These are phyloP conservation scores for Pseudomyrmex gracilis DNA, from an alignment of 1,140 invertebrate species.

Conservation along the genomic window DNA sequence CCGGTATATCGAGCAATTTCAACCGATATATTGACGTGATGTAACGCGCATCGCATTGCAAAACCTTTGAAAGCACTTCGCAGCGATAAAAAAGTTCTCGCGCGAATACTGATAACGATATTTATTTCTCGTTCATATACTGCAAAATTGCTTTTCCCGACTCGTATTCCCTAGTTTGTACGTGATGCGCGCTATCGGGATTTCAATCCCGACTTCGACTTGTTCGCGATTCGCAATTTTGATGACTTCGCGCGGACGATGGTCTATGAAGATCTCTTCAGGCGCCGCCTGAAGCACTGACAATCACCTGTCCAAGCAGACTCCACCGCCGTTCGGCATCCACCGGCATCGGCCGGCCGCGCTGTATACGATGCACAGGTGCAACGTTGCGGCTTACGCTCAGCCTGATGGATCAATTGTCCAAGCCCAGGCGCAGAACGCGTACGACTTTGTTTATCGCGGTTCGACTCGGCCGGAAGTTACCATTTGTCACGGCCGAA, in stretches of 20 bases:
- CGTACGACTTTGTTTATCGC: slow-evolving; percentile 54
- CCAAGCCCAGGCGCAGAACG: slow-evolving; percentile 55
- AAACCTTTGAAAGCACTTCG: neutral
- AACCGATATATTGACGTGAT: neutral
- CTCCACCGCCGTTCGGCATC: slow-evolving; percentile 64
- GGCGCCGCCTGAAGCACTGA: slow-evolving; percentile 80
- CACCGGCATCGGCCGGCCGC: slow-evolving; percentile 35
- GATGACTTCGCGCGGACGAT: slow-evolving; percentile 43
- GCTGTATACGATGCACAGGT: slow-evolving; percentile 71
- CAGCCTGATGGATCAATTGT: slow-evolving; percentile 79
- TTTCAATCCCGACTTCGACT: slow-evolving; percentile 31
- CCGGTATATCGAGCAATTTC: neutral
- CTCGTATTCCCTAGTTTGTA: neutral
- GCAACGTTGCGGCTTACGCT: slow-evolving; percentile 68
- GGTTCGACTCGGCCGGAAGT: slow-evolving; percentile 51
- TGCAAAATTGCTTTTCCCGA: slow-evolving; percentile 8
- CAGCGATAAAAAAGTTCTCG: neutral
- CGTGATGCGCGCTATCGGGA: slow-evolving; percentile 5
- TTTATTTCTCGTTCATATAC: neutral
- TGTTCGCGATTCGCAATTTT: slow-evolving; percentile 33
- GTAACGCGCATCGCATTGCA: neutral
- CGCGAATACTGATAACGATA: neutral
- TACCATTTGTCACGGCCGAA: slow-evolving; percentile 49
- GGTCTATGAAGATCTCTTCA: slow-evolving; percentile 73
- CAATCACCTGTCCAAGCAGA: slow-evolving; percentile 82